Percentiles rank a stretch among this genome's conserved stretches.
Evolutionary conservation across 1,140 invertebrate genomes (phyloP).

Genomic region (Bombus fervidus): DNA sequence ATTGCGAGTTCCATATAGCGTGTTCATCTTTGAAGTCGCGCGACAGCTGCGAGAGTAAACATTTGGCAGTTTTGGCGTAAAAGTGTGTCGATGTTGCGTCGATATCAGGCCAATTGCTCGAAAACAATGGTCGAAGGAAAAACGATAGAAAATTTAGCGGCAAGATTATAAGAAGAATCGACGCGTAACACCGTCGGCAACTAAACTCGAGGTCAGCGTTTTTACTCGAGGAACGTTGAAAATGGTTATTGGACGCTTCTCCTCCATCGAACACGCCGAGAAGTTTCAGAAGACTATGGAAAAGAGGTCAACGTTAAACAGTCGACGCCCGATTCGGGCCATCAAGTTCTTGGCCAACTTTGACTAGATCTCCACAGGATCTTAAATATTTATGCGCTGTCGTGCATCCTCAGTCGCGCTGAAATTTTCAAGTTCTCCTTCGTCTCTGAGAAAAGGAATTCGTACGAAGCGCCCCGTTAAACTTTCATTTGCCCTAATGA

Average conservation of each 20-base stretch:
- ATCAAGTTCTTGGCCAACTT: constrained; percentile 28
- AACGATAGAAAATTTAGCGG: background rate
- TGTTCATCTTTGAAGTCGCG: constrained; percentile 32
- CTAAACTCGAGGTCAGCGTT: background rate
- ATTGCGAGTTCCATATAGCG: constrained; percentile 1
- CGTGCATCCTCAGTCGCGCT: background rate
- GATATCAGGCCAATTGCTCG: background rate
- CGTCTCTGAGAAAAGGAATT: background rate
- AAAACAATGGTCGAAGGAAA: background rate
- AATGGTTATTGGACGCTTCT: background rate
- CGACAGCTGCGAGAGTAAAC: constrained; percentile 43
- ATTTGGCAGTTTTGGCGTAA: constrained; percentile 4
- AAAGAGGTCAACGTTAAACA: constrained; percentile 59
- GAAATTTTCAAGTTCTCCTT: constrained; percentile 39
- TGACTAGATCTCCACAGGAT: constrained; percentile 4
- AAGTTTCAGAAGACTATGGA: background rate
- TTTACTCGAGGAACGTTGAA: background rate
- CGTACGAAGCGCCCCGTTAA: constrained; percentile 8
- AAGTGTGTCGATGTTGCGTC: constrained; percentile 24
- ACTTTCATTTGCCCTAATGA: constrained; percentile 36
- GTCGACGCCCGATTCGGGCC: constrained; percentile 24
- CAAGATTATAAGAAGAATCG: background rate
- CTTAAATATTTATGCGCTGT: constrained; percentile 51
- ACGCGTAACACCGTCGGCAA: background rate
- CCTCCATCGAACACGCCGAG: background rate